Conservation (phyloP, 2,113 vertebrate species). For the Syngnathoides biaculeatus region DNA sequence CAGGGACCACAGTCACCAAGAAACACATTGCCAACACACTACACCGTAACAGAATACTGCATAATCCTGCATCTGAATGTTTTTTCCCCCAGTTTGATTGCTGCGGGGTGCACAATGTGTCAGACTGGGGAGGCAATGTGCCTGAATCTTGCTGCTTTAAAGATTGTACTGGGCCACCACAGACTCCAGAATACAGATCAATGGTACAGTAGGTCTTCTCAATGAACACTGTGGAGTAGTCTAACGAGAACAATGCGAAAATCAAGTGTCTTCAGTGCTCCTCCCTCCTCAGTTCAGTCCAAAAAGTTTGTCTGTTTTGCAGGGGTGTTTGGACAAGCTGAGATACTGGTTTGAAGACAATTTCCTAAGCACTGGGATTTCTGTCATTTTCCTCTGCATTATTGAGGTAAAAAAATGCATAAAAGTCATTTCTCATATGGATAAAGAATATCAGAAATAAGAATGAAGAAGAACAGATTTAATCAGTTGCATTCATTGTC, state of each 20-base stretch:
- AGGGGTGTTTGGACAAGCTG: constrained; percentile 61
- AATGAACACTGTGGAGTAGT: neutral
- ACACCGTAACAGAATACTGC: too few relatives aligned
- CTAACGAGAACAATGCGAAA: too few relatives aligned
- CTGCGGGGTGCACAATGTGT: constrained; percentile 49
- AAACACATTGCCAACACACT: too few relatives aligned
- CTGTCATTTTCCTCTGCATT: constrained; percentile 69
- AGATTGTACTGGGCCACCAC: fast-evolving
- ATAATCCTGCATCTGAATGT: neutral
- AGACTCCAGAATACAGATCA: fast-evolving
- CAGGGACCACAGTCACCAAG: too few relatives aligned
- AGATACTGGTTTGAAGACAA: constrained; percentile 45
- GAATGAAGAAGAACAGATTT: too few relatives aligned
- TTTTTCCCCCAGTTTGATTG: constrained; percentile 51
- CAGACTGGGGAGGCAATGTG: constrained; percentile 40
- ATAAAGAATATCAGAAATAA: too few relatives aligned
- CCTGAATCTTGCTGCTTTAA: constrained; percentile 37
- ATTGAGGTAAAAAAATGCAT: constrained; percentile 63
- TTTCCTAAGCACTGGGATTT: constrained; percentile 64
- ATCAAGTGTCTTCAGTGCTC: too few relatives aligned
- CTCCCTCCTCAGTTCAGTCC: neutral
- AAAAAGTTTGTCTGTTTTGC: neutral
- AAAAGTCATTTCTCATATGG: too few relatives aligned
- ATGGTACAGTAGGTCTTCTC: constrained; percentile 30
- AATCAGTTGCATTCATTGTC: too few relatives aligned